phyloP scores from a whole-genome alignment of 1,140 invertebrate genomes.

The Camponotus pennsylvanicus region DNA sequence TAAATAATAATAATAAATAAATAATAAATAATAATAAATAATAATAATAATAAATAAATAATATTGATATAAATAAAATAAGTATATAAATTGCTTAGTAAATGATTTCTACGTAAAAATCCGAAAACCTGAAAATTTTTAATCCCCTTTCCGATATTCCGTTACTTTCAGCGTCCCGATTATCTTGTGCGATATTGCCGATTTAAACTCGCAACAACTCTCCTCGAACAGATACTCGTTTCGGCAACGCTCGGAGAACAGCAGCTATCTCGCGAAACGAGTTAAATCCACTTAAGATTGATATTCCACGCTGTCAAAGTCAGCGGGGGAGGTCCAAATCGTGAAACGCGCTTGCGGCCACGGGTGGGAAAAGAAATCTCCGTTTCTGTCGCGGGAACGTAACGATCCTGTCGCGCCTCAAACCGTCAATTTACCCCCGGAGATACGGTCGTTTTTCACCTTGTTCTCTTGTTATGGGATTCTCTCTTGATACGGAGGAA shows the following conservation, averaged over 20 bases:
- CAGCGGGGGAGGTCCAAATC: constrained; percentile 32
- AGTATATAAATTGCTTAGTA: background rate
- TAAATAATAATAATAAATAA: too few species aligned
- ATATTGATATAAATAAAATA: background rate
- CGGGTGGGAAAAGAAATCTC: constrained; percentile 60
- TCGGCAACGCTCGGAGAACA: background rate
- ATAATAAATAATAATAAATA: too few species aligned
- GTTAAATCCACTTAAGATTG: constrained; percentile 53
- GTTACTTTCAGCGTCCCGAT: background rate
- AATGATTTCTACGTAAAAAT: background rate
- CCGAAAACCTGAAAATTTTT: background rate
- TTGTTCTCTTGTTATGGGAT: constrained; percentile 59
- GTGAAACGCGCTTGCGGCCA: constrained; percentile 35
- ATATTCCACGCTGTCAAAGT: constrained; percentile 59
- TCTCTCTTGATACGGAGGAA: constrained; percentile 2
- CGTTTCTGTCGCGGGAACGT: constrained; percentile 42
- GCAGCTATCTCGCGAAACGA: background rate
- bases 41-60: too few species aligned
- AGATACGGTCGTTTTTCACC: constrained; percentile 56
- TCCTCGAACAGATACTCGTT: background rate
- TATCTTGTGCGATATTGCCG: constrained; percentile 1
- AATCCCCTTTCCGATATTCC: background rate
- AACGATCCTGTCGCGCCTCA: constrained; percentile 57
- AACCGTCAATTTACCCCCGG: constrained; percentile 58
- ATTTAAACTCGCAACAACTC: constrained; percentile 6